Evolutionary conservation across 1,140 invertebrate species (phyloP).

Genomic region (Drosophila bocqueti): DNA sequence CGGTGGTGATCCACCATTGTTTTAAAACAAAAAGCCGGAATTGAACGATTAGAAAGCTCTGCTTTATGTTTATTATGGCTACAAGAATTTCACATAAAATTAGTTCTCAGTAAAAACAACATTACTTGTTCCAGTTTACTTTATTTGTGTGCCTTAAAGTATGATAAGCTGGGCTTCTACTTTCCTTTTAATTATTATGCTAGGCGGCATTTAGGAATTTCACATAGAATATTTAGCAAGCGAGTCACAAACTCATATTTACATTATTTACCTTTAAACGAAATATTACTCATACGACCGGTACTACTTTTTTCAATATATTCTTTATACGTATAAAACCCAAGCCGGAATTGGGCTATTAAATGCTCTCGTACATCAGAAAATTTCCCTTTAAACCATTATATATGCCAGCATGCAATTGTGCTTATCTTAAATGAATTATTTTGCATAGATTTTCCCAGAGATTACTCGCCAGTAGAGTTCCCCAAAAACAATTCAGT

Average conservation of each 20-base stretch:
- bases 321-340: not conserved
- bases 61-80: too few species aligned
- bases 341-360: slow-evolving; percentile 7
- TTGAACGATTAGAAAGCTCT: slow-evolving; percentile 30
- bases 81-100: slow-evolving; percentile 7
- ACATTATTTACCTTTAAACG: not conserved
- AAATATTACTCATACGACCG: slow-evolving; percentile 13
- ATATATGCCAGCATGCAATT: slow-evolving; percentile 17
- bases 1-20: slow-evolving; percentile 11
- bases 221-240: slow-evolving; percentile 1
- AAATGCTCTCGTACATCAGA: not conserved
- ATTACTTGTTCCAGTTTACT: not conserved
- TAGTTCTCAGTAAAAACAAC: not conserved
- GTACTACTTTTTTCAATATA: not conserved
- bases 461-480: slow-evolving; percentile 1
- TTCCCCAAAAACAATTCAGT: slow-evolving; percentile 41
- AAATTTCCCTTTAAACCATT: slow-evolving; percentile 27
- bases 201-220: not conserved
- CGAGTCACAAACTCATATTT: not conserved
- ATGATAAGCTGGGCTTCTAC: not conserved
- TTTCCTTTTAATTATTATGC: slow-evolving; percentile 1
- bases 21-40: slow-evolving; percentile 19
- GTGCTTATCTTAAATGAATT: slow-evolving; percentile 13
- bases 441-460: slow-evolving; percentile 24
- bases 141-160: not conserved